Evolutionary conservation across 1,140 invertebrate species (phyloP).

Genomic region (Aleiodes sp.): DNA sequence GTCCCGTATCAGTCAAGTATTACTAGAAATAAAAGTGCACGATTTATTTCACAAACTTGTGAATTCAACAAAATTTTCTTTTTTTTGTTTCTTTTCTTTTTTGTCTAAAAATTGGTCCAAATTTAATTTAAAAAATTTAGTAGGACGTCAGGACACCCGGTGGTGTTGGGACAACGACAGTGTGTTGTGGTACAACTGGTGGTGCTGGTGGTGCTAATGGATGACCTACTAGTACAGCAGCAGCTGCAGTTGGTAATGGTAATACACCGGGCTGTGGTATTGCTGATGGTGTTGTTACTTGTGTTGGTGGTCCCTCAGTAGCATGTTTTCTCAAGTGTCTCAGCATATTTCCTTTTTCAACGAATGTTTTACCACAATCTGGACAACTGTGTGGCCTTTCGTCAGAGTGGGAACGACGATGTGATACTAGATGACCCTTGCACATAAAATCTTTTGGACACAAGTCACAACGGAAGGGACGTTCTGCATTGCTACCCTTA

Average conservation of each 20-base stretch:
- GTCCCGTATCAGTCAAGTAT: constrained; percentile 12
- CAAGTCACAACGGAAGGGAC: constrained; percentile 94
- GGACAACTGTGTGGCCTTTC: constrained; percentile 83
- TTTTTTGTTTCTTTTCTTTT: not conserved
- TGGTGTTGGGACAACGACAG: constrained; percentile 64
- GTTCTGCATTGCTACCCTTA: constrained; percentile 82
- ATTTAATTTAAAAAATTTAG: constrained; percentile 44
- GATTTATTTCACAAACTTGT: not conserved
- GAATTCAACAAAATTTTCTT: not conserved
- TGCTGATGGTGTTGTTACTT: constrained; percentile 57
- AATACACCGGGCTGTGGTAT: constrained; percentile 57
- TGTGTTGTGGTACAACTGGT: constrained; percentile 60
- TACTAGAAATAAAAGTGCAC: not conserved
- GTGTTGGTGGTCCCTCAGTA: constrained; percentile 61
- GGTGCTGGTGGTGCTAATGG: constrained; percentile 58
- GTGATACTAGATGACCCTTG: constrained; percentile 92
- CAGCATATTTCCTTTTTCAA: constrained; percentile 79
- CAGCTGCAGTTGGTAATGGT: constrained; percentile 36
- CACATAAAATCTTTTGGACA: constrained; percentile 97
- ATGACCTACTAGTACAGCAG: constrained; percentile 62
- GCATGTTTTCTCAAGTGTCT: constrained; percentile 70
- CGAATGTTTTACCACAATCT: constrained; percentile 81
- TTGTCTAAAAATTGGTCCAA: constrained; percentile 23
- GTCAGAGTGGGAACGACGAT: constrained; percentile 88
- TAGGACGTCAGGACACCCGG: constrained; percentile 63